phyloP scores from a whole-genome alignment of 2,797 vertebrate genomes.

The Phaenicophaeus curvirostris region DNA sequence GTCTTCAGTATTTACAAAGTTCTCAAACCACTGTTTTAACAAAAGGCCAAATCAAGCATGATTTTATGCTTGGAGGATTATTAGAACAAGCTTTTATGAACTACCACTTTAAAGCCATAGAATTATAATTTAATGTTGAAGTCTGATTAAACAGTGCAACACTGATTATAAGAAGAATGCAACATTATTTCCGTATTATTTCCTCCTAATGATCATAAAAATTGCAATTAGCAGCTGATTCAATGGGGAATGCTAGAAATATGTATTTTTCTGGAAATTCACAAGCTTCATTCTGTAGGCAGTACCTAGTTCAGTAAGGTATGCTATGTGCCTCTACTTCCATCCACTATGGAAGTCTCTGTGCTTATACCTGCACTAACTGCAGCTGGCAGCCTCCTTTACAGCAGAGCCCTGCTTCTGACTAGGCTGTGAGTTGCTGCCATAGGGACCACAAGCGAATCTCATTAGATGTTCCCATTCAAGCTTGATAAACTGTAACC shows the following conservation, averaged over 20 bases:
- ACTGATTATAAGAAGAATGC: not conserved
- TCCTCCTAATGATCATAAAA: not conserved
- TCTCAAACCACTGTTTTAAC: not conserved
- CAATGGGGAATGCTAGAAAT: not conserved
- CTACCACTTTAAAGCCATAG: not conserved
- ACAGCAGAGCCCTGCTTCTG: rapidly evolving
- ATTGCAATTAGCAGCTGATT: not conserved
- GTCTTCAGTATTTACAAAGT: not conserved
- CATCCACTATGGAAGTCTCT: not conserved
- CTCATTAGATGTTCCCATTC: rapidly evolving
- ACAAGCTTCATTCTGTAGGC: not conserved
- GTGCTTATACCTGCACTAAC: not conserved
- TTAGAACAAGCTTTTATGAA: not conserved
- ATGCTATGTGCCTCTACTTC: not conserved
- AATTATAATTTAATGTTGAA: not conserved
- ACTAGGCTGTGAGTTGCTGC: not conserved
- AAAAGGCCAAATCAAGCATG: not conserved
- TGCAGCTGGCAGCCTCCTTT: not conserved
- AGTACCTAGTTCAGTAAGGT: not conserved
- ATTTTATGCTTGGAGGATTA: not conserved
- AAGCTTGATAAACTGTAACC: rapidly evolving
- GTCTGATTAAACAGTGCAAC: not conserved
- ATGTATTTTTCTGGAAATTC: not conserved
- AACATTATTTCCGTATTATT: not conserved
- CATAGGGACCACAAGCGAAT: not conserved